Percentiles rank a stretch among this genome's conserved stretches.
Conservation (phyloP, 2,888 invertebrate genomes). For the Agrotis segetum region DNA sequence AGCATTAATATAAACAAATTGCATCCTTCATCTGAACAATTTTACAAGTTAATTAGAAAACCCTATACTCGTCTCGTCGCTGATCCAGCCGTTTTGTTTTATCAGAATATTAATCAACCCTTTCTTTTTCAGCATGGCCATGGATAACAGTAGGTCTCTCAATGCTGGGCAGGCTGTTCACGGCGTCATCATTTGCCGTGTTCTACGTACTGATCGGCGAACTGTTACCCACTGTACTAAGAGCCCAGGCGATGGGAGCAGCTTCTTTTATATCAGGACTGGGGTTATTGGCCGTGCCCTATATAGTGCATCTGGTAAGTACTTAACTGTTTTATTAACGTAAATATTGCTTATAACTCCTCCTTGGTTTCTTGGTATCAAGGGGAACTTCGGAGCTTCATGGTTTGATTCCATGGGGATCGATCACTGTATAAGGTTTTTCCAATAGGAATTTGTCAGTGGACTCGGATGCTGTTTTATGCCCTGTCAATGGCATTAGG, state of each 20-base stretch:
- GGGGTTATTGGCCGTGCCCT: conserved; percentile 92
- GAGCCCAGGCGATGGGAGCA: conserved; percentile 93
- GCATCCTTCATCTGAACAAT: background rate
- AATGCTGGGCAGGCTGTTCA: conserved; percentile 92
- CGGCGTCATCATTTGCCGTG: conserved; percentile 93
- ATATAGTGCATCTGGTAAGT: conserved; percentile 91
- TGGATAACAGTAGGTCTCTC: conserved; percentile 92
- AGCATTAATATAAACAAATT: no score
- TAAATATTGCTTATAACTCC: no score
- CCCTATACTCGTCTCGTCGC: background rate
- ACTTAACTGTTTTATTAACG: no score
- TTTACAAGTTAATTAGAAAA: background rate
- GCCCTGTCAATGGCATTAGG: no score
- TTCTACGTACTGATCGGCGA: conserved; percentile 94
- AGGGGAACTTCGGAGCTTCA: no score
- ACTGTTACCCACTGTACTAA: conserved; percentile 92
- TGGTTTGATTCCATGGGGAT: no score
- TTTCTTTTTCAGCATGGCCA: conserved; percentile 86
- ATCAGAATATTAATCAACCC: background rate
- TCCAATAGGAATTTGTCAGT: no score
- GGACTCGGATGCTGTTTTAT: no score
- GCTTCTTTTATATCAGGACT: conserved; percentile 92
- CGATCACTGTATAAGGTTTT: no score
- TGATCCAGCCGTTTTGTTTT: background rate
- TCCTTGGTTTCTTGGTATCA: no score